Evolutionary conservation across 2,113 vertebrate species (phyloP).

Genomic region (Bothrops jararaca): DNA sequence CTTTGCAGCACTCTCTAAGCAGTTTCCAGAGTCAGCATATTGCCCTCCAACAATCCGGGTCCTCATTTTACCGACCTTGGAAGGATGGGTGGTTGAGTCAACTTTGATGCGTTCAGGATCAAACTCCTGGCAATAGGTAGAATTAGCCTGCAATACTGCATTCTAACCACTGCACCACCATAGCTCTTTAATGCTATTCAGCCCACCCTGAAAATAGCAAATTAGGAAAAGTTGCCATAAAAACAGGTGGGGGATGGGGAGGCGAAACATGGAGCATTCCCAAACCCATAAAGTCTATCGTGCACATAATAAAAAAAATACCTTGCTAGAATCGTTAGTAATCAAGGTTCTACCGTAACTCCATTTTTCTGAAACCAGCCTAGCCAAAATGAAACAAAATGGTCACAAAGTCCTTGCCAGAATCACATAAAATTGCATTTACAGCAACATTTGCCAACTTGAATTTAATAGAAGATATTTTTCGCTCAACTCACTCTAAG

Average conservation of each 20-base stretch:
- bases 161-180: too few species aligned
- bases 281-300: constrained; percentile 45
- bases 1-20: too few species aligned
- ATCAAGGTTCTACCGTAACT: constrained; percentile 38
- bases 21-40: too few species aligned
- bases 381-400: constrained; percentile 56
- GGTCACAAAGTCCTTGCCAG: constrained; percentile 57
- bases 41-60: too few species aligned
- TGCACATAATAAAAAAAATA: constrained; percentile 37
- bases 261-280: not conserved
- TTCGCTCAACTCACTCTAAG: constrained; percentile 66
- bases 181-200: not conserved
- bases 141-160: too few species aligned
- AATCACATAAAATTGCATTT: constrained; percentile 67
- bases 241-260: not conserved
- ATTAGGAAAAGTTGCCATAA: not conserved
- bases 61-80: too few species aligned
- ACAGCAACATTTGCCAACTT: constrained; percentile 57
- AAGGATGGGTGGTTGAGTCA: too few species aligned
- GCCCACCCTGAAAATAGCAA: not conserved
- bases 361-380: not conserved
- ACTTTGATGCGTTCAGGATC: too few species aligned
- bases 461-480: constrained; percentile 64
- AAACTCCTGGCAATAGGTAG: too few species aligned
- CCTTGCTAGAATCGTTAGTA: constrained; percentile 45